Base-by-base conservation (phyloP, 2,797 vertebrate genomes). In the Allochrocebus solatus region DNA sequence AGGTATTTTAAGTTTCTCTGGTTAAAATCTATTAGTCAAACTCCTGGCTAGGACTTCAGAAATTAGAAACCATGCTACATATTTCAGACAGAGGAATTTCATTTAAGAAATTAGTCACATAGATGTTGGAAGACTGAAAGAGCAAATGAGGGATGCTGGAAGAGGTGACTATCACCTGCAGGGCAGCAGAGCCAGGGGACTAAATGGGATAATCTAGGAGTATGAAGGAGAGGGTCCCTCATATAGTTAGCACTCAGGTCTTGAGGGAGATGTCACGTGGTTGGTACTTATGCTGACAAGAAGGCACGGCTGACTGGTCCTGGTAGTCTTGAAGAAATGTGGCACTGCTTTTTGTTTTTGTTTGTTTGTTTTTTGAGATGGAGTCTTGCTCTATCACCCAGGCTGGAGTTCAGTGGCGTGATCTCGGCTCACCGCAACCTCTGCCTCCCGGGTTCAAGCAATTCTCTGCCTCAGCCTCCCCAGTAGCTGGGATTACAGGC, bases 1-100 rank as follows among this genome's bases (percentile, higher is more conserved):
- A 95, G 36, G 6, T 39, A 84, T 89, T 96, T 91, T 70, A 85
- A 95, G 86, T 89, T 8, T 85, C 59, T 64, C 53, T 94, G 16
- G 22, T 86, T 95, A 81, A 92, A 95, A 95, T 93, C 22, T 92
- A 26, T 95, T 76, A 75, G 33, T 96, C 39, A 55, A 94, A 96
- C 19, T 91, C 81, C 19, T 90, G 8, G 36, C 36, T 43, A 93
- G 36, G 28, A 43, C 17, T 75, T 59, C 41, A 83, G 83, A 97
- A 87, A 84, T 95, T 48, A 92, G 80, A 89, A 94, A n/a, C 16
- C 46, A 94, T 41, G 21, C 30, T 92, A 55, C 53, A 21, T 55
- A 55, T 55, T 55, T 55, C 53, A 55, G 53, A 55, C 53, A 55
- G 53, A 91, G 87, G 30, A 75, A 92, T 76, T 74, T 95, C 85